phyloP scores from a whole-genome alignment of 1,140 invertebrate genomes.

The Neocloeon triangulifer region DNA sequence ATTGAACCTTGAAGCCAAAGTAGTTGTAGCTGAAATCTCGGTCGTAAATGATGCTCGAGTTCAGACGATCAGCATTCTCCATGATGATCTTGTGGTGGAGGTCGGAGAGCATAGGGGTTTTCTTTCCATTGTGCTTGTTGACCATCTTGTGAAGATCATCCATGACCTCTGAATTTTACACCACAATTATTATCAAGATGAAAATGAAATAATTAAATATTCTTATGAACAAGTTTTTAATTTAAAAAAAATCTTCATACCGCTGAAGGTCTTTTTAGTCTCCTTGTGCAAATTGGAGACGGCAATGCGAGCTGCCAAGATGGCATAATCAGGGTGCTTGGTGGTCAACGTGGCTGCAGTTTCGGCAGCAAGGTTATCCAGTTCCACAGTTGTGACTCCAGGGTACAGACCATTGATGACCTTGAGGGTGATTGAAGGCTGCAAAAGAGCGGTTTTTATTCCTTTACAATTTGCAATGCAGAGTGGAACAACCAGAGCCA shows the following conservation, averaged over 20 bases:
- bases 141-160: constrained; percentile 58
- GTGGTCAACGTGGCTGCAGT: constrained; percentile 90
- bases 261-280: constrained; percentile 72
- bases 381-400: constrained; percentile 87
- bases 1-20: constrained; percentile 94
- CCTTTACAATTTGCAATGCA: no score
- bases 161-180: constrained; percentile 60
- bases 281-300: constrained; percentile 97
- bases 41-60: constrained; percentile 95
- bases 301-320: constrained; percentile 84
- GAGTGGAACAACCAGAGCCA: no score
- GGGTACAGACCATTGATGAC: constrained; percentile 86
- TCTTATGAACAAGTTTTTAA: background rate
- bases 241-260: constrained; percentile 22
- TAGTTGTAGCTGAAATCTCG: constrained; percentile 95
- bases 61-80: constrained; percentile 66
- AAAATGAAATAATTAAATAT: background rate
- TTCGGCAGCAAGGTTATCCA: constrained; percentile 94
- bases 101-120: constrained; percentile 67
- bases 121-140: constrained; percentile 43
- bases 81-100: constrained; percentile 64
- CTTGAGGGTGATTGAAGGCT: constrained; percentile 63
- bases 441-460: no score
- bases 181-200: constrained; percentile 5
- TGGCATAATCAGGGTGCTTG: constrained; percentile 91